phyloP scores from a whole-genome alignment of 2,797 vertebrate species.

The Lacerta agilis region DNA sequence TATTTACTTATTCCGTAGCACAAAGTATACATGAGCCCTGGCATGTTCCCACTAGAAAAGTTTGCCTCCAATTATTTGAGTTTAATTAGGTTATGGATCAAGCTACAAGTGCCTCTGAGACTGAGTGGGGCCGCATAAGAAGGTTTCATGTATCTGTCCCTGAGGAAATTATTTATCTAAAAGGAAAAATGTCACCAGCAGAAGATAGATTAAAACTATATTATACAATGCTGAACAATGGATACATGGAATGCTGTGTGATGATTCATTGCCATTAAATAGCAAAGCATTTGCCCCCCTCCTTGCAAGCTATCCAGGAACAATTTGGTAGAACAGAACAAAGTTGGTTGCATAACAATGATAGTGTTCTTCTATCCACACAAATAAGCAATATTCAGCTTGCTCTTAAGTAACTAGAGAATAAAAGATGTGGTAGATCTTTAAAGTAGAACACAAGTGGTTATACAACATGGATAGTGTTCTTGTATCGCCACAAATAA shows the following conservation, averaged over 20 bases:
- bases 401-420: conserved; percentile 79
- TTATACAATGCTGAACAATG: conserved; percentile 21
- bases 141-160: conserved; percentile 33
- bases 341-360: conserved; percentile 75
- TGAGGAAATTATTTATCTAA: conserved; percentile 50
- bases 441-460: conserved; percentile 67
- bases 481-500: conserved; percentile 78
- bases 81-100: conserved; percentile 24
- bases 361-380: conserved; percentile 69
- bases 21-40: too few species aligned
- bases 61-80: background rate
- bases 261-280: conserved; percentile 32
- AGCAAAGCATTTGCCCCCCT: conserved; percentile 36
- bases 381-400: conserved; percentile 75
- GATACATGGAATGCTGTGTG: fast-evolving
- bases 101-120: background rate
- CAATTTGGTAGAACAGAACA: conserved; percentile 70
- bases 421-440: conserved; percentile 49
- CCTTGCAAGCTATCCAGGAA: conserved; percentile 41
- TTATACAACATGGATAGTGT: conserved; percentile 75
- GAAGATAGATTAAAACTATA: conserved; percentile 52
- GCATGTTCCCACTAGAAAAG: background rate
- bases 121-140: conserved; percentile 22
- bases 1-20: background rate
- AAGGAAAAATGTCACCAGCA: conserved; percentile 48